Conservation (phyloP, 1,140 invertebrate species). For the Saccostrea cuccullata region DNA sequence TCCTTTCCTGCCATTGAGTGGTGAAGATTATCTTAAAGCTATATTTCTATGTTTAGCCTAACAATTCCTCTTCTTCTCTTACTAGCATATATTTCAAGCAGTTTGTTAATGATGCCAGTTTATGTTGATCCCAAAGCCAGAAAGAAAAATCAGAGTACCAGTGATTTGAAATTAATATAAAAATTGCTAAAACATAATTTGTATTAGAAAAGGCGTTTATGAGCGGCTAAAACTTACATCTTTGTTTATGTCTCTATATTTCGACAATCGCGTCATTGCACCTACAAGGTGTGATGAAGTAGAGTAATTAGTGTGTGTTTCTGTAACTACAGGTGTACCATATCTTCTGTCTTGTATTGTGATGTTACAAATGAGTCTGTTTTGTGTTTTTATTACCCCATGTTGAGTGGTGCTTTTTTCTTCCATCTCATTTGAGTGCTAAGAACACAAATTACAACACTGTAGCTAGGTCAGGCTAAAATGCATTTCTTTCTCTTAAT, state of each 20-base stretch:
- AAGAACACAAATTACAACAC: not conserved
- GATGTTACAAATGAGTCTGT: conserved; percentile 1
- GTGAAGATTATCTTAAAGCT: too few species aligned
- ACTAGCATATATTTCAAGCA: not conserved
- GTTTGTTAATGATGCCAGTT: not conserved
- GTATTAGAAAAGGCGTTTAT: not conserved
- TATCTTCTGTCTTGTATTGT: not conserved
- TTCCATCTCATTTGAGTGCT: not conserved
- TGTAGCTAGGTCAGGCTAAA: not conserved
- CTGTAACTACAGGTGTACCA: not conserved
- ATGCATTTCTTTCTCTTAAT: not conserved
- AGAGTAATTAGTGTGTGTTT: not conserved
- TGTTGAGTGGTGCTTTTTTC: not conserved
- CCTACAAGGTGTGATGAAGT: not conserved
- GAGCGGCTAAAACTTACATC: too few species aligned
- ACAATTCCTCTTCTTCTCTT: too few species aligned
- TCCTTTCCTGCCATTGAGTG: not conserved
- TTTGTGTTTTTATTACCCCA: conserved; percentile 9
- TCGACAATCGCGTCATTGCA: too few species aligned
- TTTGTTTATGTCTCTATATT: too few species aligned
- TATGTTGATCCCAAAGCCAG: not conserved
- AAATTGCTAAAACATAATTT: not conserved
- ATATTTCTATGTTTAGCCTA: too few species aligned
- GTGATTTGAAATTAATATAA: not conserved
- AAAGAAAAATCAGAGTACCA: not conserved